Base-by-base conservation (phyloP, 2,888 invertebrate species). In the Tubulanus polymorphus region DNA sequence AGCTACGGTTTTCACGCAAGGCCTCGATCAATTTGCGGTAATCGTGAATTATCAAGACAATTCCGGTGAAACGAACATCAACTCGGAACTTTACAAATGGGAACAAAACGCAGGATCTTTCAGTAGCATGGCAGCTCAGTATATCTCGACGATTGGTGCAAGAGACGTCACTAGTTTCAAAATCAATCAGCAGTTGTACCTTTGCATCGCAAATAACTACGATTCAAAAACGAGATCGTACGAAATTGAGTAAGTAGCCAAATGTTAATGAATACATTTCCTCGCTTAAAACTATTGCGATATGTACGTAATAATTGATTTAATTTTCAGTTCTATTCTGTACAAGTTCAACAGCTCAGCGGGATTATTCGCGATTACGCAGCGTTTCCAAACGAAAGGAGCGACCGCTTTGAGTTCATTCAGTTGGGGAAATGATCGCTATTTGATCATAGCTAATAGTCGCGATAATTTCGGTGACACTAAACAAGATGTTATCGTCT, bases 131-230 rank as follows among this genome's bases (percentile, higher is more conserved):
- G 68, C 73, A 18, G 62, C 63, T 23, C 71, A 72, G 47, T 55
- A 65, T 18, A 51, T 76, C 25, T 30, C 60, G 25, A 70, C 72
- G 5, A 61, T 68, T 48, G 74, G 73, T 3, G 71, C 74, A 23
- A 52, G 53, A n/a, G 66, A 67, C 12, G 60, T 68, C 20, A 56
- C 58, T 3, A 61, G 66, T 8, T 67, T 73, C 51, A 54, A 51
- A 20, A 66, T 71, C 5, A 65, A 66, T 37, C 63, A 64, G 3
- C 64, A 62, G 6, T 55, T 65, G 3, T 74, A 65, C 53, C 56
- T 75, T 53, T 71, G 68, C 26, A 64, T 75, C 0, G 71, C 72
- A 20, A 75, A 73, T 54, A 63, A 66, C 32, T 72, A 67, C 51
- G 71, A 75, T 50, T 59, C 63, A 56, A 29, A 51, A 23, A 51